Conservation (phyloP, 2,797 vertebrate genomes). For the Hydrophis major region DNA sequence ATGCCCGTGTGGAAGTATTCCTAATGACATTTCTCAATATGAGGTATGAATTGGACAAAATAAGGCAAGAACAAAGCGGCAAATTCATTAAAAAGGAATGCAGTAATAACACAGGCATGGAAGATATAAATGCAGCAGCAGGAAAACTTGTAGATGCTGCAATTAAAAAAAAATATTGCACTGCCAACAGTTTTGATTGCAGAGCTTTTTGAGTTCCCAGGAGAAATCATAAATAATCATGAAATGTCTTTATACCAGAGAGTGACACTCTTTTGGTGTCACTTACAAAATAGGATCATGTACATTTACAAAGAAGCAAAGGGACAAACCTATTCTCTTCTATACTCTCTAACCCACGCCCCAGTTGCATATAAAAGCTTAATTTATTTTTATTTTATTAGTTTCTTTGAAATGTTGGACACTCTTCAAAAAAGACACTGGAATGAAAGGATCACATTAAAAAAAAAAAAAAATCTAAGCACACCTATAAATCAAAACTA, state of each 20-base stretch:
- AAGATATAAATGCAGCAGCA: not conserved
- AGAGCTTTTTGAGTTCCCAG: constrained; percentile 48
- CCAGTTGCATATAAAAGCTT: not conserved
- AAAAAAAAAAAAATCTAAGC: not conserved
- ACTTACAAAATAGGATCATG: not conserved
- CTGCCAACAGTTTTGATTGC: not conserved
- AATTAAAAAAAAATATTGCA: not conserved
- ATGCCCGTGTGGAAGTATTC: not conserved
- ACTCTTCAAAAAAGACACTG: not conserved
- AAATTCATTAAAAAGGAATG: not conserved
- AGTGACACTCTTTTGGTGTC: not conserved
- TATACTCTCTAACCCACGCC: not conserved
- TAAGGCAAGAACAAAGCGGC: not conserved
- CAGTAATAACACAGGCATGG: not conserved
- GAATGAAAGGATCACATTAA: not conserved
- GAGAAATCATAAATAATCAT: constrained; percentile 45
- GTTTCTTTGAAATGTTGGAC: not conserved
- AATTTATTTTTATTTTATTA: not conserved
- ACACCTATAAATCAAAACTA: not conserved
- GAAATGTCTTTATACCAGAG: constrained; percentile 47
- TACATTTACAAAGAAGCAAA: not conserved
- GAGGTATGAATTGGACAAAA: not conserved
- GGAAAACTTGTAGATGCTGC: not conserved
- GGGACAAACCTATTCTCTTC: not conserved
- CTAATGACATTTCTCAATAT: not conserved